phyloP scores from a whole-genome alignment of 1,140 invertebrate genomes.

The Stenopsyche tienmushanensis region DNA sequence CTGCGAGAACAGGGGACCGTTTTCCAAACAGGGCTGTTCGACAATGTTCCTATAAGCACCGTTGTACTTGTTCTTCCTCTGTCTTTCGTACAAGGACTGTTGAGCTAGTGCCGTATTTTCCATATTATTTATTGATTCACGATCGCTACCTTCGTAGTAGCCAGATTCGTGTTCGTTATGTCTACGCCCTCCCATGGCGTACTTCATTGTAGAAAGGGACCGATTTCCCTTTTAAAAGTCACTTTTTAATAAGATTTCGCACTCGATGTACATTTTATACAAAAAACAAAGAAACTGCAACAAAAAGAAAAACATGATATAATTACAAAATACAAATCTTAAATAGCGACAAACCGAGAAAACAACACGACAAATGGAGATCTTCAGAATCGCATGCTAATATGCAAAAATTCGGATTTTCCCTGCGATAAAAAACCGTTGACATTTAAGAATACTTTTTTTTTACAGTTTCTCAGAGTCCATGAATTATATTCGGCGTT shows the following conservation, averaged over 20 bases:
- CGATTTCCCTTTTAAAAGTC: neutral
- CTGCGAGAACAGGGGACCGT: neutral
- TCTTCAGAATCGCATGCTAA: no score
- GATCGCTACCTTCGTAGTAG: constrained; percentile 41
- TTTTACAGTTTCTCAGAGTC: no score
- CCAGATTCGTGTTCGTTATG: constrained; percentile 39
- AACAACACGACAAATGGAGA: no score
- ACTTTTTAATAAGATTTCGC: neutral
- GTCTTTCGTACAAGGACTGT: neutral
- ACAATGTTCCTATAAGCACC: neutral
- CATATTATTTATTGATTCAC: constrained; percentile 37
- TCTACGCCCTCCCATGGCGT: constrained; percentile 30
- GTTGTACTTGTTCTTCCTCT: neutral
- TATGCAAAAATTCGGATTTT: no score
- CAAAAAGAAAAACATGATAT: no score
- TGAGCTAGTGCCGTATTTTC: constrained; percentile 6
- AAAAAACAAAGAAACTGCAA: no score
- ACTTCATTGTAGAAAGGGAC: constrained; percentile 26
- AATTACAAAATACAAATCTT: no score
- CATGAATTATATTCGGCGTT: no score
- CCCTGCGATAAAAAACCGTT: no score
- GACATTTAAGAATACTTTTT: no score
- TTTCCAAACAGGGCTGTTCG: neutral
- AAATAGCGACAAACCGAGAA: no score
- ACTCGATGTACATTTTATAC: no score